phyloP scores from a whole-genome alignment of 1,140 invertebrate species.

The Caenorhabditis elegans region WBcel235 BX284604.4:17295501-17296000 shows the following conservation, averaged over 20 bases:
- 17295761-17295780: slow-evolving; percentile 97
- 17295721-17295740: slow-evolving; percentile 66
- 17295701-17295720: neutral
- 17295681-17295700: slow-evolving; percentile 74
- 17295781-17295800: slow-evolving; percentile 92
- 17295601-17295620: slow-evolving; percentile 99
- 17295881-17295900: slow-evolving; percentile 98
- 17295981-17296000: slow-evolving; percentile 79
- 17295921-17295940: slow-evolving; percentile 97
- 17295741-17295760: slow-evolving; percentile 96
- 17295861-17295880: slow-evolving; percentile 98
- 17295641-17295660: slow-evolving; percentile 84
- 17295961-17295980: neutral
- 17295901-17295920: slow-evolving; percentile 83
- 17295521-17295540: slow-evolving; percentile 72
- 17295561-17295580: slow-evolving; percentile 72
- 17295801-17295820: slow-evolving; percentile 91
- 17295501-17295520: neutral
- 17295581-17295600: slow-evolving; percentile 86
- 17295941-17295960: neutral
- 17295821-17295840: slow-evolving; percentile 95
- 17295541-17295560: slow-evolving; percentile 85
- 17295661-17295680: slow-evolving; percentile 88
- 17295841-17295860: slow-evolving; percentile 97
- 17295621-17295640: slow-evolving; percentile 99